Percentiles rank a stretch among this genome's conserved stretches.
Evolutionary conservation across 2,113 vertebrate species (phyloP).

Genomic region (Dissostichus mawsoni): DNA sequence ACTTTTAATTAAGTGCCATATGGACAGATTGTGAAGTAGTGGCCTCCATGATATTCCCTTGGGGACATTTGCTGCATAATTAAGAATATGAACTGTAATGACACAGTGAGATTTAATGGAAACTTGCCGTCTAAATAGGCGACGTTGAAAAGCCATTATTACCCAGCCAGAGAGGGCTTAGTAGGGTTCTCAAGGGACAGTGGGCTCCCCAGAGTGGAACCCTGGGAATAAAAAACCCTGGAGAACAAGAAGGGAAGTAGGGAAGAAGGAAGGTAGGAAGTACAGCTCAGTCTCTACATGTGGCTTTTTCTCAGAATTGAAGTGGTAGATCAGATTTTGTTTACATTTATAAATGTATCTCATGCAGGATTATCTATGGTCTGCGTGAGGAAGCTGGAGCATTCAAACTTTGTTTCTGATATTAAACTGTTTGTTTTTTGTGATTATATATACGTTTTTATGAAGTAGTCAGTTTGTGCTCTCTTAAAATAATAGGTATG

Average conservation of each 20-base stretch:
- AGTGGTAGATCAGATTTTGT: neutral
- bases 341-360: neutral
- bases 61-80: conserved; percentile 87
- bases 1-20: conserved; percentile 91
- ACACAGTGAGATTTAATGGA: conserved; percentile 86
- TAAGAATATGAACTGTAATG: conserved; percentile 90
- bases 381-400: neutral
- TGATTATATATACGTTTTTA: no score
- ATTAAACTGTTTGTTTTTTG: no score
- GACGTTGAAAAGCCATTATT: conserved; percentile 81
- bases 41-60: conserved; percentile 85
- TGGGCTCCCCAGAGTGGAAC: conserved; percentile 62
- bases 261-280: conserved; percentile 12
- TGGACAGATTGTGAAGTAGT: conserved; percentile 86
- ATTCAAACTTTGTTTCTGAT: no score
- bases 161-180: conserved; percentile 71
- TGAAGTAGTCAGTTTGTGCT: neutral
- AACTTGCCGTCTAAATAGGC: conserved; percentile 84
- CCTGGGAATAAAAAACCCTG: conserved; percentile 61
- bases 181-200: conserved; percentile 72
- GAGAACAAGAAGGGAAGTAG: conserved; percentile 36
- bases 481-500: no score
- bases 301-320: neutral
- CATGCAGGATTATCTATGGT: neutral
- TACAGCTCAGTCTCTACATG: neutral